A percentile compares a stretch with the other conserved stretches of the same genome.
These are phyloP conservation scores for Rhabdornis inornatus DNA, from an alignment of 2,113 vertebrate genomes.

Conservation along the genomic window DNA sequence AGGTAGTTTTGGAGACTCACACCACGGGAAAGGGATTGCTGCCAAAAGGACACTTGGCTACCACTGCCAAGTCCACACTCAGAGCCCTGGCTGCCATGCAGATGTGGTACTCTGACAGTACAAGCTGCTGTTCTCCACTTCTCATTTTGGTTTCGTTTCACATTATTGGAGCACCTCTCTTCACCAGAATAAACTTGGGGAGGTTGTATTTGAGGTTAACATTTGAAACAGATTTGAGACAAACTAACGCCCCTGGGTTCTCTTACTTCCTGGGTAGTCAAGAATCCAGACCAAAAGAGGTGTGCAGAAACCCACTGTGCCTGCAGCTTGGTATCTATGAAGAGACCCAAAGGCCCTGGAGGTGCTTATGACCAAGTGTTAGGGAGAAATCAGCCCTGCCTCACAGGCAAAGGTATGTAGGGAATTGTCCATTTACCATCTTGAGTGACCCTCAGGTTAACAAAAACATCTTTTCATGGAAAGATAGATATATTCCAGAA, in stretches of 20 bases:
- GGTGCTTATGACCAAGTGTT: not conserved
- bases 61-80: not conserved
- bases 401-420: not conserved
- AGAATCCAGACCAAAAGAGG: not conserved
- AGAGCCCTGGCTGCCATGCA: not conserved
- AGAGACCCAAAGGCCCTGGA: not conserved
- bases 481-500: not conserved
- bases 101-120: not conserved
- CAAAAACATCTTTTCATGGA: not conserved
- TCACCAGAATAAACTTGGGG: not conserved
- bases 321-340: not conserved
- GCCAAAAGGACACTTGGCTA: not conserved
- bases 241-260: not conserved
- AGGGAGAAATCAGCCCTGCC: not conserved
- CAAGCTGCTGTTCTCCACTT: not conserved
- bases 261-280: not conserved
- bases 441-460: not conserved
- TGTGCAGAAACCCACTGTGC: not conserved
- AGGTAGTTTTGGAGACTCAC: not conserved
- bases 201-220: not conserved
- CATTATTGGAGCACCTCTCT: not conserved
- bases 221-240: not conserved
- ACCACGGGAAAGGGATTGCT: not conserved
- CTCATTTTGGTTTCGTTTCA: not conserved
- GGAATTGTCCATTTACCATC: not conserved